Evolutionary conservation across 2,888 invertebrate genomes (phyloP), one percentile per base, ranked within the genome.

Genomic region (Himalopsyche tibetana): DNA sequence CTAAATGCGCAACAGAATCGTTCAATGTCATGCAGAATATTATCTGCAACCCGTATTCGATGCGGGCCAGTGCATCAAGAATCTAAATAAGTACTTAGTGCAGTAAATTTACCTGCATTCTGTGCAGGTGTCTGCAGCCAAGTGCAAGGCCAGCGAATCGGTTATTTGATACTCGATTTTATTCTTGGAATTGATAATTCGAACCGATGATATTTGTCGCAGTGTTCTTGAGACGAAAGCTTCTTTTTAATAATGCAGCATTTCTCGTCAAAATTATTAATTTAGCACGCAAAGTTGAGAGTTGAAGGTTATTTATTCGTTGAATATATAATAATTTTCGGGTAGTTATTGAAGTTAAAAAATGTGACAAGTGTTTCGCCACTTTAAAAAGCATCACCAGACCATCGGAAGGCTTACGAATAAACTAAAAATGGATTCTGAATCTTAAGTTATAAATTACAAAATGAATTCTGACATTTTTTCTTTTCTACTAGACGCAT

Each of bases 51-150:
- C 63, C 19, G 63, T 11, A 63, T 63, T 63, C 63, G 63, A 19
- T 63, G 63, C 63, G 63, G 63, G n/a, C 63, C 63, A 63, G 8
- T 63, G 63, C n/a, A 63, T 63, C 63, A 63, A 19, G 19, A 63
- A 63, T 63, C 9, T 51, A 51, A 19, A 19, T 2, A n/a, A 19
- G 19, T 63, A 19, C n/a, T n/a, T 19, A 28, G 19, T 63, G 63
- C 63, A 63, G 3, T 63, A 19, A 8, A 19, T 6, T 63, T 63
- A 63, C 19, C 63, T 63, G 63, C 28, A 63, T 63, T 63, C 19
- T 19, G 19, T 28, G 8, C 63, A 63, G 63, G 63, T 63, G 63
- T 63, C 19, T 8, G 63, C 63, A 63, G 19, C 19, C 8, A 63
- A 63, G 63, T 63, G 19, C 19, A 63, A 63, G 19, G 63, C 63